These are phyloP conservation scores for Germaria angustata DNA, from an alignment of 2,888 invertebrate genomes.

Conservation along the genomic window DNA sequence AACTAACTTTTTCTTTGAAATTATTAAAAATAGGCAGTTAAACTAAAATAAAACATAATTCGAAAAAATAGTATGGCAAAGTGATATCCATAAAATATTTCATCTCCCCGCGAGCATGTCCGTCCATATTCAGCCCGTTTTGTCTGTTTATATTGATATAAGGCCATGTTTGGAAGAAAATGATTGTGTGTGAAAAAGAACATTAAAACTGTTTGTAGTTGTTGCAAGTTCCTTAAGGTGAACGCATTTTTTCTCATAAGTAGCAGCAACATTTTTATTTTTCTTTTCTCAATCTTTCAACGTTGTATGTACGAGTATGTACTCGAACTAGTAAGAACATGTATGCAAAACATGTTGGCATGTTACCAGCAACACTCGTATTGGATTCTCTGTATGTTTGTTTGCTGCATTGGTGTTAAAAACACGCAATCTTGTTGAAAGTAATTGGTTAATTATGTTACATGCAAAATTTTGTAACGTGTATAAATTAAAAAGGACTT, in stretches of 20 bases:
- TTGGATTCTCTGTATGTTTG: background rate
- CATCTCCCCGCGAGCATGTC: slow-evolving; percentile 26
- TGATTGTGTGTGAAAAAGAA: slow-evolving; percentile 66
- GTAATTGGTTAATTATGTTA: slow-evolving; percentile 67
- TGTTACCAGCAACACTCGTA: slow-evolving; percentile 4
- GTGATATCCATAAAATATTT: slow-evolving; percentile 47
- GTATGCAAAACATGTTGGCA: slow-evolving; percentile 22
- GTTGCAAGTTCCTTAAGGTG: slow-evolving; percentile 45
- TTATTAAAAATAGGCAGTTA: no score
- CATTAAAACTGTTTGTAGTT: slow-evolving; percentile 41
- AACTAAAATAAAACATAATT: no score
- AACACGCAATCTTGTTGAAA: slow-evolving; percentile 66
- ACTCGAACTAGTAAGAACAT: background rate
- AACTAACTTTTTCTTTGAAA: background rate
- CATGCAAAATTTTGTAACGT: slow-evolving; percentile 62
- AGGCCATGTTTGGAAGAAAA: slow-evolving; percentile 58
- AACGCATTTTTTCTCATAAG: slow-evolving; percentile 62
- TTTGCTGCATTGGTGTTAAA: slow-evolving; percentile 56
- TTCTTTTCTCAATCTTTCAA: background rate
- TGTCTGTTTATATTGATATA: slow-evolving; percentile 30
- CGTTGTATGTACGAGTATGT: background rate
- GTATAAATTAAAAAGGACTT: slow-evolving; percentile 64
- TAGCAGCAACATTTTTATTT: slow-evolving; percentile 12
- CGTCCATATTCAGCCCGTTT: background rate
- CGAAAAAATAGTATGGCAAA: slow-evolving; percentile 6